Base-by-base conservation (phyloP, 2,113 vertebrate genomes). In the Zonotrichia leucophrys region DNA sequence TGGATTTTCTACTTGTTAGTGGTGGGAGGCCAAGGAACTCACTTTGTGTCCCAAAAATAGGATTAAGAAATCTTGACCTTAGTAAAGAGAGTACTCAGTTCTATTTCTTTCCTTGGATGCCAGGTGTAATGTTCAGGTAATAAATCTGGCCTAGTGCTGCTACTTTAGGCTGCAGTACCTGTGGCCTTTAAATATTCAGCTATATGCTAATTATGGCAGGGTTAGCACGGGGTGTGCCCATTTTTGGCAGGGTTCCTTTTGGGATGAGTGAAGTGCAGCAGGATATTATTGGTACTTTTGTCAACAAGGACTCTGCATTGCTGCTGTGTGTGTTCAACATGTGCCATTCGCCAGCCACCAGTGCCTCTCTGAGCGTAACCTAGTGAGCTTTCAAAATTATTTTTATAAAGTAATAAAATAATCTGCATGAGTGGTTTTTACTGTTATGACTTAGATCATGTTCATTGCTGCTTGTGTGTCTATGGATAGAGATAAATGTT, bases 321-420 rank as follows among this genome's bases (percentile, higher is more conserved):
- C 58, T 70, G 31, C 2, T 44, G 1, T 37, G 16, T 35, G 20
- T 47, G 5, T 50, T 70, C 68, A 28, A 3, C 0, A 2, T 23
- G 21, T 64, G 42, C 21, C 33, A n/a, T 22, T n/a, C 17, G 37
- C 33, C 68, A 62, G 37, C 33, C 25, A 11, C 7, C 15, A 5
- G 19, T 44, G 37, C 7, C 28, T 37, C 35, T 77, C 52, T 47
- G 39, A 10, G 25, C 7, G 23, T 31, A 10, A 28, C 46, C 59
- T 23, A 49, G 15, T 10, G 17, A 63, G n/a, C 10, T 77, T 27
- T 9, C 3, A 9, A 33, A 28, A 13, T 9, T 22, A 4, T 16
- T 44, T 63, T 28, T 37, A 37, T 37, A 37, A 37, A 37, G 37
- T 37, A 9, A 31, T 49, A 11, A 41, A 56, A 27, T 8, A 18